phyloP scores from a whole-genome alignment of 2,888 invertebrate genomes.

The Luffia ferchaultella region DNA sequence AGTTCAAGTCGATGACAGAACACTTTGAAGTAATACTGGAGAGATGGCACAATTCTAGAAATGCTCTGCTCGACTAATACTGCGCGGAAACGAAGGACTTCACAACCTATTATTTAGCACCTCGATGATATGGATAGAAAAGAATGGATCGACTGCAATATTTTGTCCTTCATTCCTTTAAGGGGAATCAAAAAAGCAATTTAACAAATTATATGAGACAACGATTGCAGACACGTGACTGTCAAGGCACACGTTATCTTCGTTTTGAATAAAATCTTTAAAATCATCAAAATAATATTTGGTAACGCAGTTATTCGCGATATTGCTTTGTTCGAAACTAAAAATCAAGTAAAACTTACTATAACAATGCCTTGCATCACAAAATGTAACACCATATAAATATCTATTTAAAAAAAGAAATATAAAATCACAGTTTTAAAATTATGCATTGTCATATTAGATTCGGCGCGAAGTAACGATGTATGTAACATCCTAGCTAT shows the following conservation, averaged over 20 bases:
- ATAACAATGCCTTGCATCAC: constrained; percentile 45
- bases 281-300: constrained; percentile 25
- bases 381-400: constrained; percentile 59
- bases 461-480: constrained; percentile 51
- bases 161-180: neutral
- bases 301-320: constrained; percentile 29
- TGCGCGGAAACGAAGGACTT: constrained; percentile 61
- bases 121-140: constrained; percentile 20
- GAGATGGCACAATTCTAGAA: constrained; percentile 58
- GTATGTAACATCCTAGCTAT: constrained; percentile 40
- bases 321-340: constrained; percentile 13
- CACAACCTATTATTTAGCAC: constrained; percentile 61
- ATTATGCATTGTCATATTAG: constrained; percentile 64
- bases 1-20: constrained; percentile 49
- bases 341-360: constrained; percentile 24
- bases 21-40: constrained; percentile 57
- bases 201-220: neutral
- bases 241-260: neutral
- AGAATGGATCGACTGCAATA: neutral
- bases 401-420: constrained; percentile 53
- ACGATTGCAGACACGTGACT: neutral
- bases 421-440: constrained; percentile 64
- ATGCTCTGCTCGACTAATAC: constrained; percentile 62
- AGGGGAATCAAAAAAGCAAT: neutral
- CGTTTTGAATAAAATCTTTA: neutral